Base-by-base conservation (phyloP, 2,888 invertebrate genomes). In the Odontothrips loti region DNA sequence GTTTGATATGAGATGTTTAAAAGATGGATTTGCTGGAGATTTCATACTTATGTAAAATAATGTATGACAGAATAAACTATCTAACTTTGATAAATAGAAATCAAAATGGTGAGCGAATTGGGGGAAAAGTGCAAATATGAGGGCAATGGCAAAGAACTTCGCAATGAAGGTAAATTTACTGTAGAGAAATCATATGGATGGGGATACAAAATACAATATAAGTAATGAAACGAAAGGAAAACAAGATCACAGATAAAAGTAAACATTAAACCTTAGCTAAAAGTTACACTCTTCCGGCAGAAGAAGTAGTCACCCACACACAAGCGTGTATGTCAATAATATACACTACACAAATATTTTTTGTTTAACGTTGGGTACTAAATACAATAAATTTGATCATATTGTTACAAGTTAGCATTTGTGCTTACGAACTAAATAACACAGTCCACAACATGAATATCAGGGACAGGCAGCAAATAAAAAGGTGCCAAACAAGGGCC, bases 201-300 rank as follows among this genome's bases (percentile, higher is more conserved):
- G 23, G 23, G 68, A 27, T 75, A 75, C 68, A 75, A 68, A 75
- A 11, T 75, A 75, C 68, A 75, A 75, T n/a, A 75, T 20, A 75
- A 75, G 68, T 75, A 75, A 75, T 75, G n/a, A 75, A 75, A 75
- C 23, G 23, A 75, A 75, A 75, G 12, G 23, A 75, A 75, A 75
- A 75, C 68, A 75, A 75, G 68, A 75, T 75, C 68, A 75, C 68
- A 75, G 68, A 75, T 75, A 75, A 75, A 75, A 75, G n/a, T 75
- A 75, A 75, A 75, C 68, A 75, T 27, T 75, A 75, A 75, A 23
- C 27, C 68, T 27, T 75, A 75, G 1, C 68, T 27, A 27, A 27
- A 75, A 27, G 10, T 75, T 23, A 27, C 68, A 27, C 68, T 75
- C 68, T 27, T 75, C 68, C 27, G 23, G 68, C 23, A 75, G 68